Conservation (phyloP, 1,140 invertebrate genomes). For the Cheumatopsyche charites region DNA sequence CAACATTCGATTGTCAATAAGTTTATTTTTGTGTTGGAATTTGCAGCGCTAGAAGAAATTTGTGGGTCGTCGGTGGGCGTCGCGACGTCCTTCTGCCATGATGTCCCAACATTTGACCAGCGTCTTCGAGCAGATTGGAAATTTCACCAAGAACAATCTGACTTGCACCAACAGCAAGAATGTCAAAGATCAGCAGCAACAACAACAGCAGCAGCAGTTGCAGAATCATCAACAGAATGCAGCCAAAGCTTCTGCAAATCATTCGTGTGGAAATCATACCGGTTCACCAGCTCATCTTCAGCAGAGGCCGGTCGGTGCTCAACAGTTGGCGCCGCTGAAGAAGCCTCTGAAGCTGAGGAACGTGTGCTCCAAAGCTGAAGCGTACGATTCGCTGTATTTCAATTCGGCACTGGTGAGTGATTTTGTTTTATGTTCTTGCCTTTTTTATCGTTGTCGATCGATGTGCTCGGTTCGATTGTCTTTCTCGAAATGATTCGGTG, state of each 20-base stretch:
- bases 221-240: neutral
- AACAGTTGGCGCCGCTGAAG: constrained; percentile 55
- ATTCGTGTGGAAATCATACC: neutral
- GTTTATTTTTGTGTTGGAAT: neutral
- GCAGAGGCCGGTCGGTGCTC: constrained; percentile 36
- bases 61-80: neutral
- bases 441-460: no score
- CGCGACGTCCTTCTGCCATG: constrained; percentile 51
- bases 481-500: no score
- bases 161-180: constrained; percentile 54
- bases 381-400: constrained; percentile 56
- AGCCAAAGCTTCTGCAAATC: neutral
- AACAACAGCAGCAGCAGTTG: neutral
- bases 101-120: constrained; percentile 61
- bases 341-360: constrained; percentile 59
- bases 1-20: neutral
- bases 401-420: constrained; percentile 42
- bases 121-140: constrained; percentile 61
- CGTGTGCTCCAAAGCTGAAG: constrained; percentile 55
- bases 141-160: constrained; percentile 62
- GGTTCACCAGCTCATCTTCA: constrained; percentile 19
- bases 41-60: constrained; percentile 25
- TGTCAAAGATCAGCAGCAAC: constrained; percentile 50
- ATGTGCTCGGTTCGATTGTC: no score
- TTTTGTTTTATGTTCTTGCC: neutral